These are phyloP conservation scores for Allolobophora icterica DNA, from an alignment of 2,888 invertebrate species.

Conservation along the genomic window DNA sequence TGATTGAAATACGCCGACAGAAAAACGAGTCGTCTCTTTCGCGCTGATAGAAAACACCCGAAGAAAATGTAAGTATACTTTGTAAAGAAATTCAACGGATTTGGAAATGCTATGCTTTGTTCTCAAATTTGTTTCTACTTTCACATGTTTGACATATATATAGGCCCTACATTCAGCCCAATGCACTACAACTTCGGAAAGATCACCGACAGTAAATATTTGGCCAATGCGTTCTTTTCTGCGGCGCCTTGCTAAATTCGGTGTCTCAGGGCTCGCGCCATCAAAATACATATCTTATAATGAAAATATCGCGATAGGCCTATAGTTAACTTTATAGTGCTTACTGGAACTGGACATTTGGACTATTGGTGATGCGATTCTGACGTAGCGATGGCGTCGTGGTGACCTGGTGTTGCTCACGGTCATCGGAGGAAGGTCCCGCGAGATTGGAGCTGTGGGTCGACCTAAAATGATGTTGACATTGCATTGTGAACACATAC, in stretches of 20 bases:
- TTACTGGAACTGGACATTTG: background rate
- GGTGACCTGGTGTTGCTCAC: background rate
- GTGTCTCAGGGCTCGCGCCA: background rate
- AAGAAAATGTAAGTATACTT: no score
- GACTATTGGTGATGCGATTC: background rate
- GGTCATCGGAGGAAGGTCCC: background rate
- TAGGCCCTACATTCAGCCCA: no score
- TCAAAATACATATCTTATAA: background rate
- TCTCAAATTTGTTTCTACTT: no score
- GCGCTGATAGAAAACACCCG: no score
- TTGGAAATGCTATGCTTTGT: no score
- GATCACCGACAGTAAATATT: background rate
- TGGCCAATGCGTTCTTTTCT: background rate
- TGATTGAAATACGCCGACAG: no score
- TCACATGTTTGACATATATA: no score
- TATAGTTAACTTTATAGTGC: background rate
- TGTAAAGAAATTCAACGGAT: no score
- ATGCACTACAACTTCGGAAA: no score
- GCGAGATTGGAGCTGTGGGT: background rate
- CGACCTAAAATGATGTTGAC: background rate
- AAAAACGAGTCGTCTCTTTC: no score
- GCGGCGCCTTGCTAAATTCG: background rate
- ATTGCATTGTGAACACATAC: background rate
- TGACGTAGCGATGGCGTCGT: background rate
- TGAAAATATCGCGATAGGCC: background rate